phyloP scores from a whole-genome alignment of 2,113 vertebrate species.

The Greenwoodochromis staneri region DNA sequence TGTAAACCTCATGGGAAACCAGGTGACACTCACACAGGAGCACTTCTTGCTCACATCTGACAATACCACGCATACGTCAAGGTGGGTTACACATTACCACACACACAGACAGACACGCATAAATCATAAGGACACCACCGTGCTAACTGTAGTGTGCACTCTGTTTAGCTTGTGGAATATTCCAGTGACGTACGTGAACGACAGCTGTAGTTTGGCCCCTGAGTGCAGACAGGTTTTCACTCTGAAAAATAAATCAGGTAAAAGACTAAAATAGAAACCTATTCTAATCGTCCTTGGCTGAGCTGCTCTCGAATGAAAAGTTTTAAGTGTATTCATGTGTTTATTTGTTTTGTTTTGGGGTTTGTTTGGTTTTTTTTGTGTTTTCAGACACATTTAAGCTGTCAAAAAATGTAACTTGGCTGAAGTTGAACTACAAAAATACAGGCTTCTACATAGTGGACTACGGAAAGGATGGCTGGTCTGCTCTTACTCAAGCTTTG shows the following conservation, averaged over 20 bases:
- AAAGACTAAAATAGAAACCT: background rate
- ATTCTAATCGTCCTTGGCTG: background rate
- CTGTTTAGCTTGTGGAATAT: constrained; percentile 81
- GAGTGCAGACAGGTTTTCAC: constrained; percentile 68
- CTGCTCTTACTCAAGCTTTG: constrained; percentile 69
- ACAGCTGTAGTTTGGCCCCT: constrained; percentile 67
- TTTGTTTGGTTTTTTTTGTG: background rate
- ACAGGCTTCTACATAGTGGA: constrained; percentile 90
- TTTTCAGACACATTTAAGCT: constrained; percentile 75
- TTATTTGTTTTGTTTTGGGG: background rate
- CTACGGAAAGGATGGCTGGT: constrained; percentile 79
- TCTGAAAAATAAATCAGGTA: constrained; percentile 83
- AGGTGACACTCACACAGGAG: constrained; percentile 81
- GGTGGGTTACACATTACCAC: constrained; percentile 54
- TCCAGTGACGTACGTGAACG: constrained; percentile 82
- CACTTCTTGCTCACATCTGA: constrained; percentile 79
- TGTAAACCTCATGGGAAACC: constrained; percentile 72
- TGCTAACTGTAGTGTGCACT: background rate
- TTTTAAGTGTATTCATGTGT: background rate
- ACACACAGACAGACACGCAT: background rate
- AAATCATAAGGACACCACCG: background rate
- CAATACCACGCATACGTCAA: constrained; percentile 61
- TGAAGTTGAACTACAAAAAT: constrained; percentile 87
- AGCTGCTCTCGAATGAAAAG: too few relatives aligned
- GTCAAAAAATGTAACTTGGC: constrained; percentile 78